phyloP scores from a whole-genome alignment of 1,140 invertebrate genomes.

The Saccostrea echinata region DNA sequence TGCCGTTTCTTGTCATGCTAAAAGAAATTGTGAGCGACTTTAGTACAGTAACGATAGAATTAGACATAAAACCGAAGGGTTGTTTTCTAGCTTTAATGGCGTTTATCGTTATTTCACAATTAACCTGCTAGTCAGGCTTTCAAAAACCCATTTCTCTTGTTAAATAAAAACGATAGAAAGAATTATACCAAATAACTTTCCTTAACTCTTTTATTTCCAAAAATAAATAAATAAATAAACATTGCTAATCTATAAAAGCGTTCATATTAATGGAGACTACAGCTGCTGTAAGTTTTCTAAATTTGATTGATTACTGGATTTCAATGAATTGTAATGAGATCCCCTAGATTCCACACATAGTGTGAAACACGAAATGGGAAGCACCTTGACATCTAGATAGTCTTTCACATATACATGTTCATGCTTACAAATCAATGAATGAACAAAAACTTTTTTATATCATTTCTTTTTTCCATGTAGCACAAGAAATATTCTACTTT shows the following conservation, averaged over 20 bases:
- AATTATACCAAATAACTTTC: conserved; percentile 6
- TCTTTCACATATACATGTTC: not conserved
- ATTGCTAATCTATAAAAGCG: conserved; percentile 18
- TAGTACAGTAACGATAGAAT: not conserved
- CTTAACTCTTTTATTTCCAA: not conserved
- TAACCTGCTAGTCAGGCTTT: not conserved
- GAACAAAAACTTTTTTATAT: not conserved
- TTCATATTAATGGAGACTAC: not conserved
- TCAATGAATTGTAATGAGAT: not conserved
- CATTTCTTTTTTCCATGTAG: not conserved
- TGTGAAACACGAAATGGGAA: not conserved
- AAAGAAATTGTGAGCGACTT: not conserved
- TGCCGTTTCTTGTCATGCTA: not conserved
- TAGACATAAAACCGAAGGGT: not conserved
- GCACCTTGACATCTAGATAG: not conserved
- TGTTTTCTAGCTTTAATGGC: too few relatives aligned
- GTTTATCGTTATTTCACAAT: not conserved
- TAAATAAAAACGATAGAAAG: not conserved
- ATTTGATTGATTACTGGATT: conserved; percentile 9
- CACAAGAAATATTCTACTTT: not conserved
- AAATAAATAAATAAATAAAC: conserved; percentile 5
- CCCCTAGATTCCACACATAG: not conserved
- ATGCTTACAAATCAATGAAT: not conserved
- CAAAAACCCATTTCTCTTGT: too few relatives aligned
- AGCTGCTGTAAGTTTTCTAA: not conserved